phyloP scores from a whole-genome alignment of 2,113 vertebrate species.

The Labeo catla region DNA sequence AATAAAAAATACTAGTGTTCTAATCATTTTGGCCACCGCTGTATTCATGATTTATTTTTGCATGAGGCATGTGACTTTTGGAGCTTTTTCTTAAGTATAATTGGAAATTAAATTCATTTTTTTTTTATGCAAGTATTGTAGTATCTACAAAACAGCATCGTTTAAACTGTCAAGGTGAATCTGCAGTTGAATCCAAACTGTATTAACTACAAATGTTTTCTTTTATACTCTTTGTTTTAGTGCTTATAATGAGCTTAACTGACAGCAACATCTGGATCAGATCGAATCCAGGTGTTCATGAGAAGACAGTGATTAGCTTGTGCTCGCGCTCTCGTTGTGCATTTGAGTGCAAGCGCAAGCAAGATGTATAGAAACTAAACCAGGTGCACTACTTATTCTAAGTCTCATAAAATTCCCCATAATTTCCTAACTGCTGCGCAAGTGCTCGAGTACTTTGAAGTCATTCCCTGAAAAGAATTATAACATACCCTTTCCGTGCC shows the following conservation, averaged over 20 bases:
- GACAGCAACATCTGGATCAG: conserved; percentile 68
- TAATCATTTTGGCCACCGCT: too few species aligned
- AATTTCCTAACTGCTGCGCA: conserved; percentile 60
- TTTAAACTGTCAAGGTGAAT: conserved; percentile 46
- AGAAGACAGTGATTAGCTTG: conserved; percentile 40
- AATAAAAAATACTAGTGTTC: too few species aligned
- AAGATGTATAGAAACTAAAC: conserved; percentile 46
- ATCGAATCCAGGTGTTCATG: conserved; percentile 70
- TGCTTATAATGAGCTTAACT: conserved; percentile 62
- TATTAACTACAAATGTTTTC: conserved; percentile 52
- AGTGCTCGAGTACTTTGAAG: conserved; percentile 68
- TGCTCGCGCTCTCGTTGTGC: conserved; percentile 22
- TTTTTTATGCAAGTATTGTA: background rate
- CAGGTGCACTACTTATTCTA: conserved; percentile 70
- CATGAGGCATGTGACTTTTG: background rate
- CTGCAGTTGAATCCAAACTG: background rate
- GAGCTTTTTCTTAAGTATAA: background rate
- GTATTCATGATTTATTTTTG: background rate
- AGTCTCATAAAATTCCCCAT: conserved; percentile 65
- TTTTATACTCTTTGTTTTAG: conserved; percentile 59
- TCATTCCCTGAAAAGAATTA: conserved; percentile 65
- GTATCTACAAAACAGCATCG: conserved; percentile 55
- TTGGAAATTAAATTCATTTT: background rate
- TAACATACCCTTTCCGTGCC: background rate
- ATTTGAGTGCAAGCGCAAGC: background rate